Percentiles rank a stretch among this genome's conserved stretches.
phyloP scores from a whole-genome alignment of 2,113 vertebrate genomes.

The Pelobates fuscus region DNA sequence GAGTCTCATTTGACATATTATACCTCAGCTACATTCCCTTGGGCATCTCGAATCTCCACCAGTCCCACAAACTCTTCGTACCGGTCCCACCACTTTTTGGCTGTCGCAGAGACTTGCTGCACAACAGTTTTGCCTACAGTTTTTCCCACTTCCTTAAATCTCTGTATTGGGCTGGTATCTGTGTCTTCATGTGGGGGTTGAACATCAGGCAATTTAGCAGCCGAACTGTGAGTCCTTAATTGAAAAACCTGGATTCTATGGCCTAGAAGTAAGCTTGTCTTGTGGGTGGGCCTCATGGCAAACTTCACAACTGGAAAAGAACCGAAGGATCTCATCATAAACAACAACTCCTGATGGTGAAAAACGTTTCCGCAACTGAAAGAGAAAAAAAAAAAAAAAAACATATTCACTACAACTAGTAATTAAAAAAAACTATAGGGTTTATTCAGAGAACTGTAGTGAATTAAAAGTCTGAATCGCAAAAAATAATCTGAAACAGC shows the following conservation, averaged over 20 bases:
- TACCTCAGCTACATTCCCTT: conserved; percentile 91
- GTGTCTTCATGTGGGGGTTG: conserved; percentile 58
- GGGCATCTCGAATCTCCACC: conserved; percentile 86
- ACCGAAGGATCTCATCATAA: conserved; percentile 68
- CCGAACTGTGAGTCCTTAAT: conserved; percentile 67
- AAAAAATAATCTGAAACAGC: too few species aligned
- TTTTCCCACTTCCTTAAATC: conserved; percentile 68
- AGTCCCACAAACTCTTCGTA: conserved; percentile 96
- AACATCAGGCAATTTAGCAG: conserved; percentile 60
- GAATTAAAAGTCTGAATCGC: too few species aligned
- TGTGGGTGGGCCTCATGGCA: conserved; percentile 58
- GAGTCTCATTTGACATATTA: conserved; percentile 47
- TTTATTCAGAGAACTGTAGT: too few species aligned
- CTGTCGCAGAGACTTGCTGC: conserved; percentile 60
- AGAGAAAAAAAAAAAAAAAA: background rate
- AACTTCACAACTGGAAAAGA: conserved; percentile 61
- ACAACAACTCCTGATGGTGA: background rate
- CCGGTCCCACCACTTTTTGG: conserved; percentile 84
- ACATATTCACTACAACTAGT: too few species aligned
- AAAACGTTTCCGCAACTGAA: background rate
- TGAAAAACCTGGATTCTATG: conserved; percentile 53
- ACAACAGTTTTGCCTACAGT: conserved; percentile 70
- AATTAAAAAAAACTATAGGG: too few species aligned
- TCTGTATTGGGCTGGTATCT: conserved; percentile 57
- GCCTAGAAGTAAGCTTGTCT: conserved; percentile 49